phyloP scores from a whole-genome alignment of 2,888 invertebrate species.

The Melinopterus prodromus region DNA sequence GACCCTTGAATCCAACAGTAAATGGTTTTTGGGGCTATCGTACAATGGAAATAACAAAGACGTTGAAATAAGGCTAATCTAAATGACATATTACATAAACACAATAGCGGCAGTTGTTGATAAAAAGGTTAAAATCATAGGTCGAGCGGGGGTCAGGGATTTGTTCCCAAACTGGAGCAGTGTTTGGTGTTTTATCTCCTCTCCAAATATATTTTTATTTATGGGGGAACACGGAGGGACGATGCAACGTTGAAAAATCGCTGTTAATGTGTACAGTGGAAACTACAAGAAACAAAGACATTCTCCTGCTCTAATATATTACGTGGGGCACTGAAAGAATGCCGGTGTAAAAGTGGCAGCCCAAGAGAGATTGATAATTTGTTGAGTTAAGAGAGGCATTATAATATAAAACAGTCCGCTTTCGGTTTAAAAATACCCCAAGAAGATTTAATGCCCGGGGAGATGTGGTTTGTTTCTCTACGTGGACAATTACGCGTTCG shows the following conservation, averaged over 20 bases:
- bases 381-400: conserved; percentile 37
- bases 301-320: neutral
- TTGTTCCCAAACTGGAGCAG: neutral
- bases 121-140: neutral
- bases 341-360: neutral
- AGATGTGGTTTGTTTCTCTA: neutral
- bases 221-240: neutral
- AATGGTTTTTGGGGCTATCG: neutral
- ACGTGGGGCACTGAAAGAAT: neutral
- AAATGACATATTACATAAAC: neutral
- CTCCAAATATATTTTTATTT: neutral
- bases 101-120: neutral
- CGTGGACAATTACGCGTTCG: neutral
- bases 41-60: neutral
- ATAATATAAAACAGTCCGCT: conserved; percentile 37
- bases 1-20: neutral
- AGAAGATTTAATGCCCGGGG: neutral
- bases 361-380: conserved; percentile 37
- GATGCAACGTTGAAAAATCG: conserved; percentile 4
- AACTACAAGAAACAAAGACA: conserved; percentile 4
- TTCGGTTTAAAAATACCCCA: neutral
- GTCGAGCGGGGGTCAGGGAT: neutral
- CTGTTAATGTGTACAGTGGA: neutral
- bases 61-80: neutral
- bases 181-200: neutral